Evolutionary conservation across 2,113 vertebrate genomes (phyloP).

Genomic region (Hippocampus guttulatus): DNA sequence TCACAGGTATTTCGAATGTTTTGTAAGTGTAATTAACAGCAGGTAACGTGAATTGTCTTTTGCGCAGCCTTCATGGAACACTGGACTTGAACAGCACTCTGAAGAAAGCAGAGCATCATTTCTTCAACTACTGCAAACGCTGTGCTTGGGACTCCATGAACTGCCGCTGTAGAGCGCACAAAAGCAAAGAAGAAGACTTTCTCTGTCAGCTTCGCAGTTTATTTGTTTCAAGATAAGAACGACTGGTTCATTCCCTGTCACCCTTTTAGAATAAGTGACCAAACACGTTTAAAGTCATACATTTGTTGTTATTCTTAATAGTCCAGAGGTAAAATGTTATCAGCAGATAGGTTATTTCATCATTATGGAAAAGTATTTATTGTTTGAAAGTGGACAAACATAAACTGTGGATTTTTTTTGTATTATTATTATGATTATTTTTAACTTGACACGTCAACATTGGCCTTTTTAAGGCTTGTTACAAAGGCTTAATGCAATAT

Average conservation of each 20-base stretch:
- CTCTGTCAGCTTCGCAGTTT: constrained; percentile 68
- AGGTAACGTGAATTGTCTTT: neutral
- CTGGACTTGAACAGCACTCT: constrained; percentile 72
- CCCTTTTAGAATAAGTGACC: neutral
- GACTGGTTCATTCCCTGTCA: neutral
- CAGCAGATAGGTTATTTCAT: neutral
- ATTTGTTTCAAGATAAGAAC: constrained; percentile 63
- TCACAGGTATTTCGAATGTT: neutral
- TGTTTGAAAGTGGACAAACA: constrained; percentile 10
- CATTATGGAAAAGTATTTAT: constrained; percentile 48
- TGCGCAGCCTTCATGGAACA: constrained; percentile 71
- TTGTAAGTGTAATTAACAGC: neutral
- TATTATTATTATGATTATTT: neutral
- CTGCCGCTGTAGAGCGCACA: constrained; percentile 31
- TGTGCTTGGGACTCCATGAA: constrained; percentile 62
- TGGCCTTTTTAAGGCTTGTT: neutral
- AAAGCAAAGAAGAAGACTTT: constrained; percentile 65
- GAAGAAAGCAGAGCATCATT: constrained; percentile 71
- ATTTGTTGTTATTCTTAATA: neutral
- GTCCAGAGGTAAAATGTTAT: constrained; percentile 24
- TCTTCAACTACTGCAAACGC: constrained; percentile 76
- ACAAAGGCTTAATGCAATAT: constrained; percentile 21
- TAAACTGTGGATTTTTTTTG: neutral
- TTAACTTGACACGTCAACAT: neutral
- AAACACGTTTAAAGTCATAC: constrained; percentile 15